phyloP scores from a whole-genome alignment of 2,888 invertebrate genomes.

The Coenonympha glycerion region DNA sequence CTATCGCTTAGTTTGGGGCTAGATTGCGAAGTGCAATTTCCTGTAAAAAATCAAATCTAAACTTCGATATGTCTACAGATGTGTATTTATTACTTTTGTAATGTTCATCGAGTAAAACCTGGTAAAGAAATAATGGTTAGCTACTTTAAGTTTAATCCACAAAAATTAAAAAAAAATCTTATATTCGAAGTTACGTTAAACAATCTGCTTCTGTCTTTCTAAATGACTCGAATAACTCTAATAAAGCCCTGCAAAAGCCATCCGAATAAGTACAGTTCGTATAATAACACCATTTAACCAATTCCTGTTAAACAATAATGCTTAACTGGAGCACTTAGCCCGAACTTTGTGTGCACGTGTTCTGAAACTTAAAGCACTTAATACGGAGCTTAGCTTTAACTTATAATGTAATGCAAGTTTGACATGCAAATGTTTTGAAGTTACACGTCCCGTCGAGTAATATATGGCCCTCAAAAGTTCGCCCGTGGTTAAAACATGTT shows the following conservation, averaged over 20 bases:
- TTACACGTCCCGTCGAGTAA: conserved; percentile 2
- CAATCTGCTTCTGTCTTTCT: not conserved
- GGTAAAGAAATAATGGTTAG: too few species aligned
- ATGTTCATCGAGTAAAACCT: too few species aligned
- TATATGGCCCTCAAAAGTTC: conserved; percentile 2
- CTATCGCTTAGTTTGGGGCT: too few species aligned
- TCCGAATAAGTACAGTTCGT: not conserved
- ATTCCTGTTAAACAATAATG: conserved; percentile 17
- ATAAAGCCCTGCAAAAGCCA: not conserved
- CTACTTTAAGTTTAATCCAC: too few species aligned
- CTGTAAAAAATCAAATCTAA: too few species aligned
- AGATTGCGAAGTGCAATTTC: too few species aligned
- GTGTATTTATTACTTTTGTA: too few species aligned
- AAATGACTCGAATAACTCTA: not conserved
- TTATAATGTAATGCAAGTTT: conserved; percentile 26
- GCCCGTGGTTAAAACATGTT: not conserved
- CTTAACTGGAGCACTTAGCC: conserved; percentile 17
- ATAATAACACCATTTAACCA: conserved; percentile 11
- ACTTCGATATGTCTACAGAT: too few species aligned
- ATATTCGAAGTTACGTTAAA: not conserved
- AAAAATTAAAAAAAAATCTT: not conserved
- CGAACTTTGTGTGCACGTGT: conserved; percentile 23
- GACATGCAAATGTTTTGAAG: conserved; percentile 25
- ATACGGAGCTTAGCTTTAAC: conserved; percentile 28
- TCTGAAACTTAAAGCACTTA: conserved; percentile 22